A percentile compares a stretch with the other conserved stretches of the same genome.
Conservation (phyloP, 2,888 invertebrate species). For the Spicauda simplicius region DNA sequence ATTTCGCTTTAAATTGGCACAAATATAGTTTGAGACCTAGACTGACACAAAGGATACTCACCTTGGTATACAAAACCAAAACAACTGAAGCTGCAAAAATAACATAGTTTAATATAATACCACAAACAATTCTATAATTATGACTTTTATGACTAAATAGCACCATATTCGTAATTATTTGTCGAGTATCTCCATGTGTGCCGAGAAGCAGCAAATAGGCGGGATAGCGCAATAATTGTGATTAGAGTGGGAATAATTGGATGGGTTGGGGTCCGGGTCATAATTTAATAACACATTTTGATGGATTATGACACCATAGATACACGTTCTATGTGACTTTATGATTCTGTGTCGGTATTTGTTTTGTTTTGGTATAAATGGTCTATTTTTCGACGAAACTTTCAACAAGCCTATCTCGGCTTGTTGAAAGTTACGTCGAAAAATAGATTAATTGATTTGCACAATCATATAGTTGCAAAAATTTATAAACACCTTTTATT, state of each 20-base stretch:
- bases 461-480: no score
- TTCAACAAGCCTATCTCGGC: no score
- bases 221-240: slow-evolving; percentile 45
- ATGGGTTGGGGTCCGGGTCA: slow-evolving; percentile 46
- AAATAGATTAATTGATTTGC: no score
- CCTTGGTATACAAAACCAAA: no score
- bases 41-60: no score
- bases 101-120: no score
- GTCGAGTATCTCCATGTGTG: slow-evolving; percentile 19
- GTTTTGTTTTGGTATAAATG: not conserved
- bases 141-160: not conserved
- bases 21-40: no score
- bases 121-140: not conserved
- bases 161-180: slow-evolving; percentile 32
- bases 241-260: slow-evolving; percentile 48
- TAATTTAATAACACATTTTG: slow-evolving; percentile 50
- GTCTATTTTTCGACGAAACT: no score
- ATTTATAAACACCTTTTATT: no score
- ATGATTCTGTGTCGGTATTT: slow-evolving; percentile 9
- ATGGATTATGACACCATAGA: slow-evolving; percentile 46
- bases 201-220: slow-evolving; percentile 25
- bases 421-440: no score
- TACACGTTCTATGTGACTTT: slow-evolving; percentile 46
- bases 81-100: no score
- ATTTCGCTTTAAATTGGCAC: no score